Evolutionary conservation across 2,797 vertebrate genomes (phyloP).

Genomic region (Danio choprae): DNA sequence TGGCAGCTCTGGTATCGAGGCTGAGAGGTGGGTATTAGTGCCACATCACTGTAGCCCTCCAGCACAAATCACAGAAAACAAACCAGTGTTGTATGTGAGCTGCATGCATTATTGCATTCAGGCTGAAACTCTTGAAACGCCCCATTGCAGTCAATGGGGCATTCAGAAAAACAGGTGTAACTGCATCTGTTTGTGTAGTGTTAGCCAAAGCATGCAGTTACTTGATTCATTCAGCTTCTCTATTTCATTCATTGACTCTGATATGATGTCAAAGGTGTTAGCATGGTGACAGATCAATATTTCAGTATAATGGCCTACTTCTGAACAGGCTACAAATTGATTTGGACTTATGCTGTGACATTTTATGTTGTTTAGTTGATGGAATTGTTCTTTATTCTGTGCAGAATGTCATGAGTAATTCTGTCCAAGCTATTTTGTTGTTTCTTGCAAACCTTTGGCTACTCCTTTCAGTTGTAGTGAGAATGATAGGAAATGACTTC

Average conservation of each 20-base stretch:
- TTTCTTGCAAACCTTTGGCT: not conserved
- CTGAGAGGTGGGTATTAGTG: conserved; percentile 76
- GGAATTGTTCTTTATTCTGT: not conserved
- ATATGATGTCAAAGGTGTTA: conserved; percentile 22
- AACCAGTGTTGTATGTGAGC: conserved; percentile 11
- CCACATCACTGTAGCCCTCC: conserved; percentile 22
- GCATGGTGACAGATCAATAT: conserved; percentile 21
- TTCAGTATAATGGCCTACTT: not conserved
- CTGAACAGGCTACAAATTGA: not conserved
- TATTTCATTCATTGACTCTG: conserved; percentile 4
- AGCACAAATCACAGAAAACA: conserved; percentile 29
- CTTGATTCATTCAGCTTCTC: conserved; percentile 1
- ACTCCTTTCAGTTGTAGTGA: not conserved
- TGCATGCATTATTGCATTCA: conserved; percentile 1
- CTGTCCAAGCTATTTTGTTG: not conserved
- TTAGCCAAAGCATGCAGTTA: conserved; percentile 17
- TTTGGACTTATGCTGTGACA: not conserved
- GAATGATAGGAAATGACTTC: not conserved
- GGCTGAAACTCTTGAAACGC: conserved; percentile 2
- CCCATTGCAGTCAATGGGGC: conserved; percentile 7
- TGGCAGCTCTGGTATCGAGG: conserved; percentile 75
- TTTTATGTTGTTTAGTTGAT: not conserved
- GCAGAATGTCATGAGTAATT: conserved; percentile 24
- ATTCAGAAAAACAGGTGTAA: conserved; percentile 2
- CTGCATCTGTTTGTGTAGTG: not conserved